Percentiles rank a stretch among this genome's conserved stretches.
Evolutionary conservation across 2,888 invertebrate species (phyloP).

Genomic region (Aphodius sticticus): DNA sequence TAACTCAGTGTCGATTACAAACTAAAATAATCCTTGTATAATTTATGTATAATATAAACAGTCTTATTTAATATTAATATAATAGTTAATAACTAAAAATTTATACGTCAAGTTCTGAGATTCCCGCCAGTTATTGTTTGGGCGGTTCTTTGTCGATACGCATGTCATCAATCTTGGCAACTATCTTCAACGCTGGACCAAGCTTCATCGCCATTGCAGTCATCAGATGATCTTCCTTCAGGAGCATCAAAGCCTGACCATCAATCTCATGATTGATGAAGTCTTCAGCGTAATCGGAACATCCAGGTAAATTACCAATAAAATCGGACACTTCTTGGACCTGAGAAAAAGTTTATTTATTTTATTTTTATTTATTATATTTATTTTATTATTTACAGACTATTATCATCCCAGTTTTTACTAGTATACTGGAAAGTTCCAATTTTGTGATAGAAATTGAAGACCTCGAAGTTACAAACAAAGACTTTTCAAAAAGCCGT

Average conservation of each 20-base stretch:
- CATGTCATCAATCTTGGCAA: conserved; percentile 88
- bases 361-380: conserved; percentile 11
- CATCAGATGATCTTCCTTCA: conserved; percentile 94
- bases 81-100: conserved; percentile 7
- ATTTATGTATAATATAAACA: conserved; percentile 31
- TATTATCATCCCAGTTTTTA: not conserved
- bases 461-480: no score
- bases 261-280: conserved; percentile 96
- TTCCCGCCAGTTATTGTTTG: conserved; percentile 27
- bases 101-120: not conserved
- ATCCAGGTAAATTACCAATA: conserved; percentile 88
- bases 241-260: conserved; percentile 90
- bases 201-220: conserved; percentile 95
- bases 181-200: conserved; percentile 95
- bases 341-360: conserved; percentile 56
- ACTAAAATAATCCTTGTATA: conserved; percentile 7
- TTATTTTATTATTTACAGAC: conserved; percentile 15
- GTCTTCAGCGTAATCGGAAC: conserved; percentile 92
- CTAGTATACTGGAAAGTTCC: not conserved
- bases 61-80: conserved; percentile 29
- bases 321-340: conserved; percentile 90
- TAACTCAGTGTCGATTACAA: conserved; percentile 9
- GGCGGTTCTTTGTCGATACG: conserved; percentile 67
- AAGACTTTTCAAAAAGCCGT: no score
- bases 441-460: not conserved